Evolutionary conservation across 2,113 vertebrate species (phyloP), one percentile per base, ranked within the genome.

Genomic region (Triplophysa tibetana): DNA sequence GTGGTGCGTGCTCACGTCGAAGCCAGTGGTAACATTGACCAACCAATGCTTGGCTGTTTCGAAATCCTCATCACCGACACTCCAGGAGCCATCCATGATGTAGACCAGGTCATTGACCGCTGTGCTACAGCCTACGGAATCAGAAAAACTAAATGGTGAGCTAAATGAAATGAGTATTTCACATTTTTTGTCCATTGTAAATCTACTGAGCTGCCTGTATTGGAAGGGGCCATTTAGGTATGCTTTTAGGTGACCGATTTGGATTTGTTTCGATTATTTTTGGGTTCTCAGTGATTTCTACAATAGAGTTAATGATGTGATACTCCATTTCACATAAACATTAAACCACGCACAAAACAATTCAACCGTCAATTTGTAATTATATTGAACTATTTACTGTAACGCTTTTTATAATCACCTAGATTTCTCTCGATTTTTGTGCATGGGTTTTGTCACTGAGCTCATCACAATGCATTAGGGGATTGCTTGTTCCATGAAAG

Each of bases 61-160:
- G 60, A 94, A 94, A 85, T 94, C 91, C 0, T 54, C 9, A 13
- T 83, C 45, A 24, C 92, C 91, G 7, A 94, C 93, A 45, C 94
- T 94, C 93, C 93, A 94, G 0, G 94, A 94, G 67, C 94, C 94
- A 74, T 94, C 94, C 1, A 93, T 84, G 26, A 94, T 90, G 52
- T 92, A 94, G 16, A 94, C 93, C 82, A 94, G 86, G 86, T 94
- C 93, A 84, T 94, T 94, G 2, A 91, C 90, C 5, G 92, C 92
- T 24, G 94, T 94, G 83, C 93, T 91, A 87, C 93, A 94, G 84
- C 93, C 93, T 94, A 38, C 17, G 43, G 43, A 75, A 65, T 8
- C 2, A 19, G 9, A n/a, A 63, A 11, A 14, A 70, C 1, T 19
- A 56, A 38, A 38, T 38, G 33, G 33, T 38, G 33, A 38, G 33